These are phyloP conservation scores for Limnephilus lunatus DNA, from an alignment of 2,888 invertebrate species.

Conservation along the genomic window DNA sequence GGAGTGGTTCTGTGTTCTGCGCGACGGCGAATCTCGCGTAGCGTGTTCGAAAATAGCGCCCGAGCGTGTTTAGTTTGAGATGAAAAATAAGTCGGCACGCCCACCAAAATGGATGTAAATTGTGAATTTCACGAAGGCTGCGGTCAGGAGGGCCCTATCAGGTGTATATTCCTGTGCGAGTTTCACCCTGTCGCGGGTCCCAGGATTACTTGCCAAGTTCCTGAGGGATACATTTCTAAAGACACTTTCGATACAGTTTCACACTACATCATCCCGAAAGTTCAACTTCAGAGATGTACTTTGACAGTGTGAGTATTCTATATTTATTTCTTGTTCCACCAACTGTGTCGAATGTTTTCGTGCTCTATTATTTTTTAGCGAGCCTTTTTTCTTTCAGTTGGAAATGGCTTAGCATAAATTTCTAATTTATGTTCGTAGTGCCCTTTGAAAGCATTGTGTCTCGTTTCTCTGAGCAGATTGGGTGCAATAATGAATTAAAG, in stretches of 20 bases:
- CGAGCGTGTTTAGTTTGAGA: conserved; percentile 50
- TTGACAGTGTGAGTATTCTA: conserved; percentile 84
- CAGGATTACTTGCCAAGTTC: conserved; percentile 88
- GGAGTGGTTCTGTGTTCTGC: no score
- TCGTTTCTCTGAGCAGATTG: background rate
- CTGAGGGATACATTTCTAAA: conserved; percentile 87
- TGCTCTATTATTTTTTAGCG: conserved; percentile 26
- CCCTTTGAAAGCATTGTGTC: background rate
- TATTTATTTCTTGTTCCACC: conserved; percentile 37
- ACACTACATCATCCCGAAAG: conserved; percentile 90
- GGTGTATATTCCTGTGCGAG: conserved; percentile 88
- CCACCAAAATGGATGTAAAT: conserved; percentile 67
- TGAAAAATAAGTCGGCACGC: conserved; percentile 51
- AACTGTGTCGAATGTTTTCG: background rate
- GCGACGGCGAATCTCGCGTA: background rate
- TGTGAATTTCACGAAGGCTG: conserved; percentile 78
- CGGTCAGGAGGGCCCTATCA: conserved; percentile 83
- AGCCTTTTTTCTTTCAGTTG: conserved; percentile 2
- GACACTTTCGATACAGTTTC: conserved; percentile 89
- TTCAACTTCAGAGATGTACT: conserved; percentile 86
- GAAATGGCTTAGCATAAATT: conserved; percentile 32
- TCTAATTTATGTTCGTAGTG: conserved; percentile 16
- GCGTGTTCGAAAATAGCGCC: conserved; percentile 26
- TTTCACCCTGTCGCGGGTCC: conserved; percentile 87
- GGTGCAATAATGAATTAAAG: background rate